Evolutionary conservation across 2,113 vertebrate genomes (phyloP).

Genomic region (Machaerirhynchus nigripectus): DNA sequence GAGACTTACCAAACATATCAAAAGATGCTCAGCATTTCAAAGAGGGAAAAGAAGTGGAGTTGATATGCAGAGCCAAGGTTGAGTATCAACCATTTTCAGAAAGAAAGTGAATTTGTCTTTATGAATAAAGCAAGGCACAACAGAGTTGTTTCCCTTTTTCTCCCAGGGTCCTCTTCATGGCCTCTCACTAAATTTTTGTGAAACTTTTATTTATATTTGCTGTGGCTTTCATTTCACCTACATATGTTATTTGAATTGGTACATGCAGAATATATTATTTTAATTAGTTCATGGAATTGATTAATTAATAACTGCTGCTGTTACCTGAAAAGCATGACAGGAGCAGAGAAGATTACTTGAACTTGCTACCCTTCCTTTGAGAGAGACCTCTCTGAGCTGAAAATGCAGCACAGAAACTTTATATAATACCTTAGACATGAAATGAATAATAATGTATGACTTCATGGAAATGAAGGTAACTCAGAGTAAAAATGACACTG

Average conservation of each 20-base stretch:
- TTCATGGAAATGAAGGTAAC: background rate
- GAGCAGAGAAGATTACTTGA: background rate
- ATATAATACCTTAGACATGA: background rate
- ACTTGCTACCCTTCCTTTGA: background rate
- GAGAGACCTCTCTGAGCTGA: background rate
- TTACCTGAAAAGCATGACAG: background rate
- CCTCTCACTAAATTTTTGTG: background rate
- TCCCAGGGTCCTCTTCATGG: background rate
- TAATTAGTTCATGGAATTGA: background rate
- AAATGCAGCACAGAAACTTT: background rate
- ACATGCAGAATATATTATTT: background rate
- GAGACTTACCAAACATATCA: background rate
- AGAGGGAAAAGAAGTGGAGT: background rate
- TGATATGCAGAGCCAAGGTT: background rate
- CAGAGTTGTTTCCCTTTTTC: background rate
- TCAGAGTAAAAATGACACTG: background rate
- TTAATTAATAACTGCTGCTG: background rate
- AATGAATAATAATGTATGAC: background rate
- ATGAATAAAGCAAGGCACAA: background rate
- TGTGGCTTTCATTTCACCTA: background rate
- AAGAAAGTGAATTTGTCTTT: background rate
- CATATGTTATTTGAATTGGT: background rate
- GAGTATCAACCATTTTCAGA: background rate
- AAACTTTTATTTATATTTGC: background rate
- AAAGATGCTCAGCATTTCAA: background rate